phyloP scores from a whole-genome alignment of 2,888 invertebrate species.

The Leucophora obtusa region DNA sequence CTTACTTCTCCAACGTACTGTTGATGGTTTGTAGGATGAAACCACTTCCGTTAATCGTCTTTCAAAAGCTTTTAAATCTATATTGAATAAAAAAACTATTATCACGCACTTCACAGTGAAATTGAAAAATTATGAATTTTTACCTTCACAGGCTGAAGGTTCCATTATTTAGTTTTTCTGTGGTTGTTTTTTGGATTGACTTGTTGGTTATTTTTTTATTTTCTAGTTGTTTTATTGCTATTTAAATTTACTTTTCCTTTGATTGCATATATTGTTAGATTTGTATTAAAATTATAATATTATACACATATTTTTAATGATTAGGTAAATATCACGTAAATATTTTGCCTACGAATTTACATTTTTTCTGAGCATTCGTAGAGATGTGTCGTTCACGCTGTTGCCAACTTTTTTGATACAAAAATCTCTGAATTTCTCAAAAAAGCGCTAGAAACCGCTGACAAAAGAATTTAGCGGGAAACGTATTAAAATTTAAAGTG shows the following conservation, averaged over 20 bases:
- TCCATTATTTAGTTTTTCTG: slow-evolving; percentile 80
- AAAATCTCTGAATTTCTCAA: too few relatives aligned
- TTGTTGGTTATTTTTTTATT: background rate
- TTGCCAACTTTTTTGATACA: too few relatives aligned
- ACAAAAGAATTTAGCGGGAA: too few relatives aligned
- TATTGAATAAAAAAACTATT: slow-evolving; percentile 69
- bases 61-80: slow-evolving; percentile 98
- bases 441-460: too few relatives aligned
- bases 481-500: too few relatives aligned
- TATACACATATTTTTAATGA: slow-evolving; percentile 6
- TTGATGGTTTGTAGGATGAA: slow-evolving; percentile 95
- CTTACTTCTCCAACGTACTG: slow-evolving; percentile 96
- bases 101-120: slow-evolving; percentile 41
- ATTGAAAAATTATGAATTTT: slow-evolving; percentile 62
- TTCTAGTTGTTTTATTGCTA: background rate
- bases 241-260: background rate
- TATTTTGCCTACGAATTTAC: too few relatives aligned
- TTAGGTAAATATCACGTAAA: slow-evolving; percentile 29
- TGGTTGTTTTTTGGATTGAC: slow-evolving; percentile 6
- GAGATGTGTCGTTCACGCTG: too few relatives aligned
- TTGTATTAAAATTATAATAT: background rate
- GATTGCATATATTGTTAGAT: background rate
- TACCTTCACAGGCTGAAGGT: slow-evolving; percentile 95
- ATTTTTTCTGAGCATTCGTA: slow-evolving; percentile 12
- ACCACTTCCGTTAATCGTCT: slow-evolving; percentile 98